These are phyloP conservation scores for Cataglyphis rosenhaueri DNA, from an alignment of 2,888 invertebrate genomes.

Conservation along the genomic window DNA sequence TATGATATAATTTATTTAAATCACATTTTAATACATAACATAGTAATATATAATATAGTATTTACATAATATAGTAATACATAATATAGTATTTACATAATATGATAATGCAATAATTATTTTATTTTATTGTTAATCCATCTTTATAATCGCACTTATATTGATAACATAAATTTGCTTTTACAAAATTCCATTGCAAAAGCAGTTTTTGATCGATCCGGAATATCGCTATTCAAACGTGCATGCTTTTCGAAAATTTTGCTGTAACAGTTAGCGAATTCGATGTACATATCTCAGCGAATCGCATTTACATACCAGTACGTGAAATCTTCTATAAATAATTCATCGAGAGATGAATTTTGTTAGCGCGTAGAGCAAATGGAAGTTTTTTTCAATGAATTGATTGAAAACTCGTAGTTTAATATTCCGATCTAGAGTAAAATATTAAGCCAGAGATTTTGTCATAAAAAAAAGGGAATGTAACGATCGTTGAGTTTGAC, in stretches of 20 bases:
- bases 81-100: not conserved
- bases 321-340: conserved; percentile 44
- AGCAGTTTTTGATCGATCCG: conserved; percentile 19
- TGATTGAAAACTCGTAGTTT: conserved; percentile 21
- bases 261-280: conserved; percentile 25
- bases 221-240: conserved; percentile 25
- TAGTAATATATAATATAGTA: not conserved
- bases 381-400: conserved; percentile 18
- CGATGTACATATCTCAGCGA: conserved; percentile 25
- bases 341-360: conserved; percentile 44
- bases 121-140: not conserved
- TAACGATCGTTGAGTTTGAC: not conserved
- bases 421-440: conserved; percentile 15
- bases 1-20: conserved; percentile 6
- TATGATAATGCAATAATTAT: not conserved
- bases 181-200: conserved; percentile 9
- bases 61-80: not conserved
- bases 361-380: conserved; percentile 12
- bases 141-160: not conserved
- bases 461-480: not conserved
- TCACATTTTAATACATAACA: not conserved
- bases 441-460: not conserved
- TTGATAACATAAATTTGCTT: conserved; percentile 16
- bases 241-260: conserved; percentile 28
- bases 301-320: conserved; percentile 32